phyloP scores from a whole-genome alignment of 2,113 vertebrate genomes.

The Microtus oregoni region DNA sequence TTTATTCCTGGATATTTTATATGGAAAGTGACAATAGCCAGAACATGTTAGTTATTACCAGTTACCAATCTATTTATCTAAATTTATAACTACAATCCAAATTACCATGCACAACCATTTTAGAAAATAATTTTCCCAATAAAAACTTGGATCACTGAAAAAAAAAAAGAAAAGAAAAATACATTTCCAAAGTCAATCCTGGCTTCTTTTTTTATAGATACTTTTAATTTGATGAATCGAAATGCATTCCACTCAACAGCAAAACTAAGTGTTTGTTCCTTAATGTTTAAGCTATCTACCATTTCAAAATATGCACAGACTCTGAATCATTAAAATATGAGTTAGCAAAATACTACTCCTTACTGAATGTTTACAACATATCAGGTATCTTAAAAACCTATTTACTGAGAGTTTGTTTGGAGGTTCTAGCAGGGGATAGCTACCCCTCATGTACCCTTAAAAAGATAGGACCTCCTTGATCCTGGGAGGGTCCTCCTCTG shows the following conservation, averaged over 20 bases:
- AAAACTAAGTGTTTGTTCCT: neutral
- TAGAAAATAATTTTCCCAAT: neutral
- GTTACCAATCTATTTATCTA: neutral
- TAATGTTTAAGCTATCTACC: neutral
- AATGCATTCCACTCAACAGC: neutral
- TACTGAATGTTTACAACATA: neutral
- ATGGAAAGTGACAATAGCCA: neutral
- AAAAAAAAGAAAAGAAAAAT: no score
- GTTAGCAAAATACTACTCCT: neutral
- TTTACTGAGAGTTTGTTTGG: neutral
- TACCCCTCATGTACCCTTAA: no score
- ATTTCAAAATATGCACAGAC: neutral
- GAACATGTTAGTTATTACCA: neutral
- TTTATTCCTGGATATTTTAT: neutral
- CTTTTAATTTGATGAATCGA: neutral
- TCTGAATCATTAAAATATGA: neutral
- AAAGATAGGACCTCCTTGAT: neutral
- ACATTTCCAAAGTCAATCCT: neutral
- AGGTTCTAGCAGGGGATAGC: neutral
- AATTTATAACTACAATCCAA: neutral
- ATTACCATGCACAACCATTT: neutral
- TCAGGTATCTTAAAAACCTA: neutral
- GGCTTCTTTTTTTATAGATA: neutral
- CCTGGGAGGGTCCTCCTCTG: neutral
- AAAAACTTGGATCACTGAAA: neutral